Conservation (phyloP, 2,113 vertebrate genomes). For the Alces alces region DNA sequence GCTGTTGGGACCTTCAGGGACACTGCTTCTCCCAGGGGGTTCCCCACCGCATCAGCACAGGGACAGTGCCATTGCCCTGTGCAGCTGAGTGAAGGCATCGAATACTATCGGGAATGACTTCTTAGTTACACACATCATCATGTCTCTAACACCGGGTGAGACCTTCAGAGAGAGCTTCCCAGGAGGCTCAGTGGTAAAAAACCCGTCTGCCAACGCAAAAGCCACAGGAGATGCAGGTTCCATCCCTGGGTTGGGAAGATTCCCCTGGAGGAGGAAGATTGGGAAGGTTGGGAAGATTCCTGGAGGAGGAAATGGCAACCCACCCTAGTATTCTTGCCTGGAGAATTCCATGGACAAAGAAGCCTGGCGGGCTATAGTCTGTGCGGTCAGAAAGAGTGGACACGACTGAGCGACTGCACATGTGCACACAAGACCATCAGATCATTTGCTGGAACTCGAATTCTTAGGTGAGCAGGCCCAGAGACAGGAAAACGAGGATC, state of each 20-base stretch:
- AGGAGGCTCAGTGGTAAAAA: not conserved
- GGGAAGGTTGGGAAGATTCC: not conserved
- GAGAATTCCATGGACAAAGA: not conserved
- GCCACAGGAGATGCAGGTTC: not conserved
- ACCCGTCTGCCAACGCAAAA: not conserved
- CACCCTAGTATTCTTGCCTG: not conserved
- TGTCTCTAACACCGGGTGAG: not conserved
- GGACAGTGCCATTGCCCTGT: no score
- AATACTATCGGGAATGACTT: not conserved
- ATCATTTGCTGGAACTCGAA: not conserved
- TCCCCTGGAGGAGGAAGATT: not conserved
- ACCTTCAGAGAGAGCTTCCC: not conserved
- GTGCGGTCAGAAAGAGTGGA: not conserved
- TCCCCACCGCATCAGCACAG: accelerated
- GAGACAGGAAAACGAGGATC: not conserved
- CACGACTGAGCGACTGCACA: not conserved
- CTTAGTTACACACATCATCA: not conserved
- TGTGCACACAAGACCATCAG: accelerated
- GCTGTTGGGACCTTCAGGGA: not conserved
- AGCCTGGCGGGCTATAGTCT: not conserved
- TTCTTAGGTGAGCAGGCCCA: not conserved
- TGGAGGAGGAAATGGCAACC: not conserved
- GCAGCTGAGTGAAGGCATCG: not conserved
- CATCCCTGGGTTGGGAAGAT: not conserved
- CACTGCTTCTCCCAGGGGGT: not conserved